phyloP scores from a whole-genome alignment of 92 coral and sea anemone species.

The Ricordea florida region DNA sequence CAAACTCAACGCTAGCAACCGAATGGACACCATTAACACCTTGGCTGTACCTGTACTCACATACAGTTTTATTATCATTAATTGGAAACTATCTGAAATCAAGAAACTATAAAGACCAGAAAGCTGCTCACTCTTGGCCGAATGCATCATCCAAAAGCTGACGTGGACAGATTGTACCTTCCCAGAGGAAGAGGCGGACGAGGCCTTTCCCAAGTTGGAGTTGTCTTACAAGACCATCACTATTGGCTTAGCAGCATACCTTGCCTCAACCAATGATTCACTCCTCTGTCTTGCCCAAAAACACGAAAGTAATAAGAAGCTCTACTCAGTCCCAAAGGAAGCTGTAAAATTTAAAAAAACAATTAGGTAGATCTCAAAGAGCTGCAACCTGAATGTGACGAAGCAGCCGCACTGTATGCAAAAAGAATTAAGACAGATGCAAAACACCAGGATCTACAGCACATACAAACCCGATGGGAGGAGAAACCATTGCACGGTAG shows the following conservation, averaged over 20 bases:
- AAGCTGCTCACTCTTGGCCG: constrained; percentile 1
- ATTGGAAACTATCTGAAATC: constrained; percentile 34
- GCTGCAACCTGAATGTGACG: background rate
- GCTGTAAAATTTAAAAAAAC: constrained; percentile 4
- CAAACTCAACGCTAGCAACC: constrained; percentile 26
- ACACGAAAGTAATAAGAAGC: constrained; percentile 5
- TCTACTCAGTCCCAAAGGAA: constrained; percentile 13
- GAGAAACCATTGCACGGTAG: background rate
- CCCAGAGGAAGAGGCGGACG: constrained; percentile 5
- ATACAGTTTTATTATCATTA: constrained; percentile 25
- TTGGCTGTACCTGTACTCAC: constrained; percentile 31
- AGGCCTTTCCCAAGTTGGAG: constrained; percentile 16
- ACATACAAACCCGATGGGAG: background rate
- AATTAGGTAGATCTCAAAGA: background rate
- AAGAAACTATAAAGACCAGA: constrained; percentile 35
- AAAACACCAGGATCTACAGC: background rate
- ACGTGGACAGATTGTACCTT: constrained; percentile 11
- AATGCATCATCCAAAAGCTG: constrained; percentile 32
- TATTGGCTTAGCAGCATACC: constrained; percentile 8
- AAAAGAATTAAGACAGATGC: background rate
- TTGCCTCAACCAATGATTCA: background rate
- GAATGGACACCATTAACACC: constrained; percentile 19
- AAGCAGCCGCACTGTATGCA: background rate
- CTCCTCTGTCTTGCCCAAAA: background rate
- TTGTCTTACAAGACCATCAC: constrained; percentile 16